Percentiles rank a stretch among this genome's conserved stretches.
phyloP scores from a whole-genome alignment of 2,888 invertebrate genomes.

The Sphinx pinastri region DNA sequence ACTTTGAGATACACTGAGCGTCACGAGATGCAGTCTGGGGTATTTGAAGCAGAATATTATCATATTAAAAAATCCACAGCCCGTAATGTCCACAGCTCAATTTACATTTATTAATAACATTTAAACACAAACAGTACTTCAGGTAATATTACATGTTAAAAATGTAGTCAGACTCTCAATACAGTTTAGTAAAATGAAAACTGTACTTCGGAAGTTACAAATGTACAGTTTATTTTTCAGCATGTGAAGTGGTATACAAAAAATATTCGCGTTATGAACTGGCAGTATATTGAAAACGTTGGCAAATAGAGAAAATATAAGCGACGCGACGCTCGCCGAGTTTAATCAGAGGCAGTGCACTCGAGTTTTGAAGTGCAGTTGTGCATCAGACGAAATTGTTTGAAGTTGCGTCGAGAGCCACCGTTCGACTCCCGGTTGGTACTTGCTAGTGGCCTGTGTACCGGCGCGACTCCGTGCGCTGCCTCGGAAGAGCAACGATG shows the following conservation, averaged over 20 bases:
- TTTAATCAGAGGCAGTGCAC: conserved; percentile 53
- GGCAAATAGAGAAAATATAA: conserved; percentile 31
- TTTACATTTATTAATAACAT: neutral
- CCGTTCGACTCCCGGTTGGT: conserved; percentile 18
- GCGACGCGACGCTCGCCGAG: conserved; percentile 29
- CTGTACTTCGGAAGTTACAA: neutral
- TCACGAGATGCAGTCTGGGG: too few species aligned
- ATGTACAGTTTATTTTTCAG: conserved; percentile 22
- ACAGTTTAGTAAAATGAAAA: neutral
- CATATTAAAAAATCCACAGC: too few species aligned
- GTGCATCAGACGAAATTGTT: conserved; percentile 64
- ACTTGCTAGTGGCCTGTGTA: neutral
- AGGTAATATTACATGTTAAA: neutral
- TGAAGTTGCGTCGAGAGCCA: conserved; percentile 55
- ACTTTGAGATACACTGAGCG: too few species aligned
- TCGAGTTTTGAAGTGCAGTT: conserved; percentile 58
- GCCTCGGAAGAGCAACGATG: neutral
- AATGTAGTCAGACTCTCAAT: neutral
- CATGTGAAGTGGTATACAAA: conserved; percentile 18
- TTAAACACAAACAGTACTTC: neutral
- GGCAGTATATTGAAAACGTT: conserved; percentile 24
- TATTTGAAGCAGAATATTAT: too few species aligned
- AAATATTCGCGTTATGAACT: conserved; percentile 20
- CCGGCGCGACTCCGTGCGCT: neutral
- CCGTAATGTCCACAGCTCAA: neutral